Evolutionary conservation across 2,113 vertebrate species (phyloP).

Genomic region (Oplegnathus fasciatus): DNA sequence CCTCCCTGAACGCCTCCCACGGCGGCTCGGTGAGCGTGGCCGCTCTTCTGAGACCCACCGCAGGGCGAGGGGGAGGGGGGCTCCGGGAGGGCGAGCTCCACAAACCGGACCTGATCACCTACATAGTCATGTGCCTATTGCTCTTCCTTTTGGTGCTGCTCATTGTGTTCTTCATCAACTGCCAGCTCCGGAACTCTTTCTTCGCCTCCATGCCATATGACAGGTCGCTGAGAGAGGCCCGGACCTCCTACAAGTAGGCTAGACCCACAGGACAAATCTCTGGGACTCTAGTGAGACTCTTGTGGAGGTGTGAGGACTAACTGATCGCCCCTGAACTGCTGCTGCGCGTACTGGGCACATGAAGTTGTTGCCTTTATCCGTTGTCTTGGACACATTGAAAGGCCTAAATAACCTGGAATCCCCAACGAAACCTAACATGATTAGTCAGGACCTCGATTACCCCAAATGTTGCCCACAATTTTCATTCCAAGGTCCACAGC

Average conservation of each 20-base stretch:
- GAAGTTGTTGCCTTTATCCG: conserved; percentile 41
- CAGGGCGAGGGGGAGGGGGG: conserved; percentile 82
- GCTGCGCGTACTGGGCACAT: conserved; percentile 29
- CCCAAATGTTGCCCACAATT: conserved; percentile 17
- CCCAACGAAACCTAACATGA: background rate
- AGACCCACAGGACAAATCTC: background rate
- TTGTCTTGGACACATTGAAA: conserved; percentile 4
- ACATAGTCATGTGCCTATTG: conserved; percentile 94
- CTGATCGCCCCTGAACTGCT: conserved; percentile 26
- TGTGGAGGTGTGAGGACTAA: background rate
- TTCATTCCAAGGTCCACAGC: background rate
- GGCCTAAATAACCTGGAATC: conserved; percentile 5
- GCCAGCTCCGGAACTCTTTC: conserved; percentile 97
- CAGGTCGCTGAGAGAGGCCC: conserved; percentile 94
- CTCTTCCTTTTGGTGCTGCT: conserved; percentile 93
- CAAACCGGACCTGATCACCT: conserved; percentile 95
- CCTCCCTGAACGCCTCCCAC: conserved; percentile 90
- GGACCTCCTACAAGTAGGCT: conserved; percentile 91
- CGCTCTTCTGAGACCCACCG: conserved; percentile 91
- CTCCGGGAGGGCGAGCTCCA: conserved; percentile 92
- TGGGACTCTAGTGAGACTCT: background rate
- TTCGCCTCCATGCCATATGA: conserved; percentile 97
- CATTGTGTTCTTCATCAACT: conserved; percentile 98
- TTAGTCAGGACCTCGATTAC: background rate
- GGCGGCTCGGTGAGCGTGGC: conserved; percentile 91